Evolutionary conservation across 2,888 invertebrate species (phyloP), one percentile per base, ranked within the genome.

Genomic region (Blomia tropicalis): DNA sequence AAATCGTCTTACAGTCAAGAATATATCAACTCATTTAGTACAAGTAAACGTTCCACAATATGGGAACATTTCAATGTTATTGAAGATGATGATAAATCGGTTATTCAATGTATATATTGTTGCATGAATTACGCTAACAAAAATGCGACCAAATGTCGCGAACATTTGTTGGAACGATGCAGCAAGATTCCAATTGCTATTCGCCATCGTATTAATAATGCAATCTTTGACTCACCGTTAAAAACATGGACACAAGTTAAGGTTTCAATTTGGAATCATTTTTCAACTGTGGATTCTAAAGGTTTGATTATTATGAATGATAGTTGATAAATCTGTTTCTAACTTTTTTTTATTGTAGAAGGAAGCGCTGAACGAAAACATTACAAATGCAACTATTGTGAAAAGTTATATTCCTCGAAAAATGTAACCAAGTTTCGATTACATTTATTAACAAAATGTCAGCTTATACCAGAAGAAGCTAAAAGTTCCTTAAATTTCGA

Each of bases 141-240:
- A 41, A 61, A 61, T 31, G 61, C 61, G 5, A 61, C 61, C 36
- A 61, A 61, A 43, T 61, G 30, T 53, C 53, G 61, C 2, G 30
- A 54, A 36, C 61, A 61, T 61, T 36, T 61, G 22, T 11, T 54
- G 19, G 54, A 61, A 22, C 19, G 61, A 36, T 61, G 61, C 22
- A 32, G 53, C n/a, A 31, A 53, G 25, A 54, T 61, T 56, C 53
- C 61, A 14, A 7, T n/a, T 30, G 32, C 23, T 14, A 54, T 54
- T 19, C 54, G 61, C 1, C 32, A 54, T 23, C 14, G n/a, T 19
- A 53, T 53, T 17, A 53, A 30, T 17, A 54, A 31, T 29, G n/a
- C 51, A 2, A n/a, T 22, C n/a, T n/a, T 25, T 11, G 61, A 61
- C 11, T 27, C 41, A 1, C 59, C 59, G 7, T 19, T 31, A 4